phyloP scores from a whole-genome alignment of 2,888 invertebrate species.

The Lobophora halterata region DNA sequence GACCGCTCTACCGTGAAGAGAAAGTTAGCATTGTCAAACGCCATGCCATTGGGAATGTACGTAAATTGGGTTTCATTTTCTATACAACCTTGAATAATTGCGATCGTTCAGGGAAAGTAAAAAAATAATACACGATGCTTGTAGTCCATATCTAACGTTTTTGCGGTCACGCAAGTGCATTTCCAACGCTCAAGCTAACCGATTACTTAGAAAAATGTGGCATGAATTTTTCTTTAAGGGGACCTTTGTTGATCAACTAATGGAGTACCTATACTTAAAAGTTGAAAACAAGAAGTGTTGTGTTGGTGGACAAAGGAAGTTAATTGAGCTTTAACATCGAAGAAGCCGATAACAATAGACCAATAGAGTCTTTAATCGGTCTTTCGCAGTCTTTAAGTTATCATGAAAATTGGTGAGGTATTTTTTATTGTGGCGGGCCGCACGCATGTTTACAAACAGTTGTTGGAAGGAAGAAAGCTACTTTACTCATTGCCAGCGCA shows the following conservation, averaged over 20 bases:
- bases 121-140: slow-evolving; percentile 28
- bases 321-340: slow-evolving; percentile 16
- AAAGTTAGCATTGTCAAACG: slow-evolving; percentile 49
- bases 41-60: slow-evolving; percentile 49
- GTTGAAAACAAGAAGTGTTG: slow-evolving; percentile 9
- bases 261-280: slow-evolving; percentile 6
- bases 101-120: slow-evolving; percentile 35
- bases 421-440: slow-evolving; percentile 16
- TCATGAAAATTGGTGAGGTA: slow-evolving; percentile 23
- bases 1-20: slow-evolving; percentile 57
- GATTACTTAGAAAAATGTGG: slow-evolving; percentile 24
- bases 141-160: slow-evolving; percentile 23
- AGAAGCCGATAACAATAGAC: slow-evolving; percentile 24
- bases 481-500: slow-evolving; percentile 21
- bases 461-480: slow-evolving; percentile 23
- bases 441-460: slow-evolving; percentile 27
- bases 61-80: slow-evolving; percentile 62
- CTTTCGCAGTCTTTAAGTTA: slow-evolving; percentile 18
- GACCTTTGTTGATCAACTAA: slow-evolving; percentile 11
- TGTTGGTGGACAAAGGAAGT: slow-evolving; percentile 10
- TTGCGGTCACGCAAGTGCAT: slow-evolving; percentile 28
- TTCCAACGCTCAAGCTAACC: slow-evolving; percentile 18
- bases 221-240: slow-evolving; percentile 18
- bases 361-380: slow-evolving; percentile 25
- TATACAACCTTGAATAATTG: slow-evolving; percentile 46